Evolutionary conservation across 1,140 invertebrate genomes (phyloP), one percentile per base, ranked within the genome.

Genomic region (Antheraea mylitta): DNA sequence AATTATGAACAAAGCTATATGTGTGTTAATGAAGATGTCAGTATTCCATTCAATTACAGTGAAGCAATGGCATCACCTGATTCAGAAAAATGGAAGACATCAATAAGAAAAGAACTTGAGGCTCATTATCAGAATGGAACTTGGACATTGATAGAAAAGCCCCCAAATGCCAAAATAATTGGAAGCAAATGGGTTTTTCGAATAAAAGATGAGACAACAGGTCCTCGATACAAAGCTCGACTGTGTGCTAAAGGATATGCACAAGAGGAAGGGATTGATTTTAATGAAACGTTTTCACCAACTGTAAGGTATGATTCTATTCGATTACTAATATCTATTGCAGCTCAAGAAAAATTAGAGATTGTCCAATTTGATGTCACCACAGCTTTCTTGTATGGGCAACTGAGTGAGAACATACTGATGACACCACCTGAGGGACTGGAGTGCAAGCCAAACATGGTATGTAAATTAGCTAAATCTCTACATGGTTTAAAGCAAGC

Each of bases 401-500:
- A 68, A 5, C 19, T 72, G 42, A 63, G 19, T n/a, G 64, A 72
- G 58, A 13, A 66, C 16, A 61, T 69, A 7, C 60, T 59, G n/a
- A 72, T 72, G 66, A 60, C 13, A n/a, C 48, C 63, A 66, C 71
- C 72, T 36, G 65, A 73, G 58, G 71, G 68, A 8, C 16, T 59
- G 16, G 8, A n/a, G 7, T 59, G 58, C 0, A 16, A 11, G 7
- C 4, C n/a, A 7, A 79, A 75, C 7, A 60, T 61, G 67, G 69
- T 79, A 68, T 92, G 89, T 79, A 80, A 80, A 66, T 71, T 92
- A 3, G 72, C 75, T 63, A 90, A 85, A 72, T 80, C 78, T 18
- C 22, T 92, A 5, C 90, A 91, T 74, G 88, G 88, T 0, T 68
- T 92, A n/a, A 89, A 90, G 67, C 87, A 92, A 70, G 73, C 91